Percentiles rank a stretch among this genome's conserved stretches.
Conservation (phyloP, 2,888 invertebrate genomes). For the Phytoseiulus persimilis region DNA sequence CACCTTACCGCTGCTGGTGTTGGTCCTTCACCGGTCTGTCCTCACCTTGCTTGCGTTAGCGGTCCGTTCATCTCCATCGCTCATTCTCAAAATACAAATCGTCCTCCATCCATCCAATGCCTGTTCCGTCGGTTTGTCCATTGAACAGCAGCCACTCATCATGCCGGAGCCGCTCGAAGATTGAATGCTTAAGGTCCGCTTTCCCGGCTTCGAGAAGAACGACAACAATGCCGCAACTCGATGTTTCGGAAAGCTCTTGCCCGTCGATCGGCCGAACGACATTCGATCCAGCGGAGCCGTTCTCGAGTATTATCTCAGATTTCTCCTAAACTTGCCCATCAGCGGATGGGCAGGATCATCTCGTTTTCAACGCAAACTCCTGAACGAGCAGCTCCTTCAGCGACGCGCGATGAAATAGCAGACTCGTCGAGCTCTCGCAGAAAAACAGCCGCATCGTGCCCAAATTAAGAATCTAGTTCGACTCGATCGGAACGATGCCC, state of each 20-base stretch:
- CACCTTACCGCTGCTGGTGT: background rate
- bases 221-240: background rate
- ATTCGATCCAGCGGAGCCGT: background rate
- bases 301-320: background rate
- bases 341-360: too few relatives aligned
- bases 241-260: background rate
- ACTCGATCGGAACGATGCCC: too few relatives aligned
- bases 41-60: background rate
- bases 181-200: background rate
- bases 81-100: slow-evolving; percentile 5
- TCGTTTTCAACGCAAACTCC: too few relatives aligned
- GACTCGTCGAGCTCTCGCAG: too few relatives aligned
- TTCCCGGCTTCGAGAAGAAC: background rate
- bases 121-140: slow-evolving; percentile 5
- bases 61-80: background rate
- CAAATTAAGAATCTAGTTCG: too few relatives aligned
- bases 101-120: background rate
- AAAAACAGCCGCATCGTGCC: too few relatives aligned
- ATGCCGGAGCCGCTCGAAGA: background rate
- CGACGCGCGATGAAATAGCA: too few relatives aligned
- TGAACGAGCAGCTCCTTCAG: too few relatives aligned
- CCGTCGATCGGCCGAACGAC: background rate
- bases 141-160: background rate
- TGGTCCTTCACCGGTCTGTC: background rate
- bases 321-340: background rate